phyloP scores from a whole-genome alignment of 2,888 invertebrate genomes.

The Mesoligia furuncula region DNA sequence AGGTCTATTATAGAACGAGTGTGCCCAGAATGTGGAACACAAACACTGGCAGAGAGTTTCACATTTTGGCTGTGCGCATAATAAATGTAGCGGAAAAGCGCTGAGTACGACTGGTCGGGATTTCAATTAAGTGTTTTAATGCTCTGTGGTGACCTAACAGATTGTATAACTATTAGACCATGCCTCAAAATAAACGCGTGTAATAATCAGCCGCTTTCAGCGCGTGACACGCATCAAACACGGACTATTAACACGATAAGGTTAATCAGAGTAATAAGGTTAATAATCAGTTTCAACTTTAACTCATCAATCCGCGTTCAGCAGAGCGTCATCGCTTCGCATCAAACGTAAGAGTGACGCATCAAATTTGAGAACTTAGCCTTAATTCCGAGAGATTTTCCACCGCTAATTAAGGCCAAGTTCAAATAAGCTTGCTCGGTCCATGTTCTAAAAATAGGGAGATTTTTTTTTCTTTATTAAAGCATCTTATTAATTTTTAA shows the following conservation, averaged over 20 bases:
- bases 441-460: slow-evolving; percentile 5
- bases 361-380: slow-evolving; percentile 38
- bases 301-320: slow-evolving; percentile 25
- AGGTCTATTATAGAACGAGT: no score
- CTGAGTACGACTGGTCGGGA: neutral
- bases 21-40: neutral
- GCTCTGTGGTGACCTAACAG: neutral
- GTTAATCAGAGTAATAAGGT: slow-evolving; percentile 30
- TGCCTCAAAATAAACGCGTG: slow-evolving; percentile 3
- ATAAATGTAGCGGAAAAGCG: neutral
- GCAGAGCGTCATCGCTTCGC: slow-evolving; percentile 37
- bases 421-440: slow-evolving; percentile 3
- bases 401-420: slow-evolving; percentile 21
- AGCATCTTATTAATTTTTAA: neutral
- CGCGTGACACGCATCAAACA: slow-evolving; percentile 25
- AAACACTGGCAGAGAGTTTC: neutral
- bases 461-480: neutral
- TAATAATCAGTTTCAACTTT: slow-evolving; percentile 32
- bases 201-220: slow-evolving; percentile 22
- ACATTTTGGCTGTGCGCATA: neutral
- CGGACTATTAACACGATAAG: slow-evolving; percentile 29
- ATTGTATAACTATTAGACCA: neutral
- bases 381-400: slow-evolving; percentile 36
- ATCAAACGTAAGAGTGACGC: slow-evolving; percentile 40
- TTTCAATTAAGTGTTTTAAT: neutral